These are phyloP conservation scores for Cataglyphis cursor DNA, from an alignment of 2,888 invertebrate species.

Conservation along the genomic window DNA sequence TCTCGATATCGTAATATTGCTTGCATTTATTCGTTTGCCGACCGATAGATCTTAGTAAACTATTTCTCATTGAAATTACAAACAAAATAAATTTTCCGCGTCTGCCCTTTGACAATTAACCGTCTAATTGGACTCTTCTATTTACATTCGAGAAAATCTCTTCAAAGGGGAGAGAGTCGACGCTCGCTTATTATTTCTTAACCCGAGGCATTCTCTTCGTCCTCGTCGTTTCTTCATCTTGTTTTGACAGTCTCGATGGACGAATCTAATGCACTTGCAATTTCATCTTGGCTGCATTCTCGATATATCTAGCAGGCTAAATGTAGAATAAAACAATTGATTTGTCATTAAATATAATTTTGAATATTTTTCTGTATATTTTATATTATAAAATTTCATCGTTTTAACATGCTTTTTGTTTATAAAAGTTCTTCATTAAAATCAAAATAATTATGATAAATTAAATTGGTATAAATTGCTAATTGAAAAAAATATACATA, in stretches of 20 bases:
- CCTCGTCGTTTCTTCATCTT: background rate
- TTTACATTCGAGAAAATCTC: slow-evolving; percentile 32
- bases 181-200: slow-evolving; percentile 57
- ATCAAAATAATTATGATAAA: background rate
- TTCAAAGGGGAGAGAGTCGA: slow-evolving; percentile 2
- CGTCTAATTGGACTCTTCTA: slow-evolving; percentile 46
- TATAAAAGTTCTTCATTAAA: background rate
- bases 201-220: slow-evolving; percentile 23
- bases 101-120: slow-evolving; percentile 7
- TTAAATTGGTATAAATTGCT: background rate
- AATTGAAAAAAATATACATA: slow-evolving; percentile 7
- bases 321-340: background rate
- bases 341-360: background rate
- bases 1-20: background rate
- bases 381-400: background rate
- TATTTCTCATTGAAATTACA: slow-evolving; percentile 20
- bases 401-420: background rate
- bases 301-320: background rate
- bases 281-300: slow-evolving; percentile 1
- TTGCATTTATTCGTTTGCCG: background rate
- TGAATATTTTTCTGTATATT: background rate
- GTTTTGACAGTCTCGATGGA: slow-evolving; percentile 21
- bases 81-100: slow-evolving; percentile 10
- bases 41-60: slow-evolving; percentile 12
- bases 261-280: background rate